These are phyloP conservation scores for Nomada fucata DNA, from an alignment of 2,888 invertebrate genomes.

Conservation along the genomic window DNA sequence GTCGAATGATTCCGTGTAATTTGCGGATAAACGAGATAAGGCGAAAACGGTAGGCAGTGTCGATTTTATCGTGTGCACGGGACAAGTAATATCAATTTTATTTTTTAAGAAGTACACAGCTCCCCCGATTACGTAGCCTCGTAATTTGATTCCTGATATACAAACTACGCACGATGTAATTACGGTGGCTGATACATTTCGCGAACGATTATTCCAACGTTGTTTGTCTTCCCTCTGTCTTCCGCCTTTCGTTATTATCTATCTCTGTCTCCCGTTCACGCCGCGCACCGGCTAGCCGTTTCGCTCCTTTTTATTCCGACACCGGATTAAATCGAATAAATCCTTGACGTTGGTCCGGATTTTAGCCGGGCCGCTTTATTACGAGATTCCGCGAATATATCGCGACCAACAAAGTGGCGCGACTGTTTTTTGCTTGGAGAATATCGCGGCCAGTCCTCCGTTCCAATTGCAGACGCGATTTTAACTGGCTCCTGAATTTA, in stretches of 20 bases:
- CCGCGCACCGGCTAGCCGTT: not conserved
- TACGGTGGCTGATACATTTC: conserved; percentile 55
- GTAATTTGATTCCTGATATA: not conserved
- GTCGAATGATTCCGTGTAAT: conserved; percentile 2
- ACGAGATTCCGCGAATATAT: conserved; percentile 51
- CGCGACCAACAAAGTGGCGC: conserved; percentile 37
- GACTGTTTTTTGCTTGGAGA: conserved; percentile 33
- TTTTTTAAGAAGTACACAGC: not conserved
- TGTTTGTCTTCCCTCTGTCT: not conserved
- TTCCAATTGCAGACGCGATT: conserved; percentile 34
- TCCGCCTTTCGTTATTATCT: not conserved
- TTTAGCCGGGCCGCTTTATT: conserved; percentile 53
- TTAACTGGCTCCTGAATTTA: conserved; percentile 36
- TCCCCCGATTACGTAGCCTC: not conserved
- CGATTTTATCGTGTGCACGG: not conserved
- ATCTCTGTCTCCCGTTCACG: too few species aligned
- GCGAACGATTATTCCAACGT: conserved; percentile 20
- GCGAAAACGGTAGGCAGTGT: not conserved
- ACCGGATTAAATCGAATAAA: conserved; percentile 57
- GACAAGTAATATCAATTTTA: too few species aligned
- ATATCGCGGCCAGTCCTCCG: conserved; percentile 5
- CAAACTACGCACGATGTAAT: conserved; percentile 3
- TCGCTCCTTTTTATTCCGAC: conserved; percentile 35
- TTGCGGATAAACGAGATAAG: not conserved
- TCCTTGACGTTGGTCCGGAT: conserved; percentile 56